phyloP scores from a whole-genome alignment of 2,888 invertebrate species.

The Vesta saturnalis region DNA sequence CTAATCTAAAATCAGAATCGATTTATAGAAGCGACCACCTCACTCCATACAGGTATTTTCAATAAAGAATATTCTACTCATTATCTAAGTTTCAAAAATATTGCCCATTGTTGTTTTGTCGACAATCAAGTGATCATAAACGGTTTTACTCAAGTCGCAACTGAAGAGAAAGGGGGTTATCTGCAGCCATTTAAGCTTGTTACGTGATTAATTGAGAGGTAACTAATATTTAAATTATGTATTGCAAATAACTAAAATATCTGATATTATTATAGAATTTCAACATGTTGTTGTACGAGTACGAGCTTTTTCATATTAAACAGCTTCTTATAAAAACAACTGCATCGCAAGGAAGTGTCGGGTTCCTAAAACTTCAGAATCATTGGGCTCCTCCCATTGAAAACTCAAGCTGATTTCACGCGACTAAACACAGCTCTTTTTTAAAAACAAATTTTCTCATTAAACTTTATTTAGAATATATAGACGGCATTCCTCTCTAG shows the following conservation, averaged over 20 bases:
- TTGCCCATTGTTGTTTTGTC: not conserved
- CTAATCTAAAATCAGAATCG: not conserved
- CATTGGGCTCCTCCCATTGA: not conserved
- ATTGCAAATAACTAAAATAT: not conserved
- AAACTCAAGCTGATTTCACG: not conserved
- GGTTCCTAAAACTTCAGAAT: not conserved
- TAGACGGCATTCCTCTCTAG: not conserved
- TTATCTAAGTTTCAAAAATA: not conserved
- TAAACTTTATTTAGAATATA: not conserved
- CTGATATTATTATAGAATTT: too few species aligned
- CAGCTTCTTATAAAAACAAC: not conserved
- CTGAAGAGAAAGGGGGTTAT: not conserved
- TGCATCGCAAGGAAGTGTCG: too few species aligned
- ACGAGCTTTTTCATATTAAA: not conserved
- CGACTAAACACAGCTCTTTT: not conserved
- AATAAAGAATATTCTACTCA: too few species aligned
- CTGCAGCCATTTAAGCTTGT: not conserved
- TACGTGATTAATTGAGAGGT: not conserved
- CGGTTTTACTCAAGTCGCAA: not conserved
- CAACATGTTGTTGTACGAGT: too few species aligned
- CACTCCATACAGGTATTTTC: not conserved
- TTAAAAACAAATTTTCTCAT: not conserved
- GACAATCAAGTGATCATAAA: too few species aligned
- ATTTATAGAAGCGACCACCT: not conserved
- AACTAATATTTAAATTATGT: not conserved